Base-by-base conservation (phyloP, 2,113 vertebrate species). In the Colaptes auratus region DNA sequence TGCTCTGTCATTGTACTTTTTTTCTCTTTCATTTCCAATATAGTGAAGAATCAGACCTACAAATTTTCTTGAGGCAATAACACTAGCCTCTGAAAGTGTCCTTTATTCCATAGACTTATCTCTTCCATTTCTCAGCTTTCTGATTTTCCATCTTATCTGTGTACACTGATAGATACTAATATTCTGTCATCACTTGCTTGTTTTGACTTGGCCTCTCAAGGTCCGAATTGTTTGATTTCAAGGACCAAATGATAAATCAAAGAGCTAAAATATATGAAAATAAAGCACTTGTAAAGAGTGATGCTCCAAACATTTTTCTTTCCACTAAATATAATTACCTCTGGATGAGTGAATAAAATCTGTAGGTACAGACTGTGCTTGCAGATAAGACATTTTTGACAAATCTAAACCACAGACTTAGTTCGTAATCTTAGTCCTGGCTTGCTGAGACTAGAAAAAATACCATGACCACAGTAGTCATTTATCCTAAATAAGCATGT, bases 201-300 rank as follows among this genome's bases (percentile, higher is more conserved):
- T 82, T 93, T 91, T 70, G 31, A 60, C 36, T 77, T 77, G 44
- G 14, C 17, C 17, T 86, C 87, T 81, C 58, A 64, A 78, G 39
- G 19, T 82, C 70, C 67, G 89, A 17, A 52, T 64, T 89, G 17
- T 88, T 90, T 79, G 56, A 70, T 78, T 86, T 91, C 71, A 89
- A 95, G 67, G 52, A 75, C 63, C 70, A 86, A 89, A 80, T 72
- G 80, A 42, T 48, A 77, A 82, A 85, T 59, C 55, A 82, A 52
- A 91, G 31, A 53, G 23, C 6, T 74, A 44, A 89, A 89, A 82
- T 66, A 28, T 75, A 82, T 86, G 72, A 93, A 93, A 78, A 82
- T 79, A 82, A 86, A 67, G 30, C 35, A 88, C n/a, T 77, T 64
- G 12, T 59, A 25, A 84, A 50, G 58, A 85, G 14, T 56, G 31